Evolutionary conservation across 2,113 vertebrate genomes (phyloP), one percentile per base, ranked within the genome.

Genomic region (Percopsis transmontana): DNA sequence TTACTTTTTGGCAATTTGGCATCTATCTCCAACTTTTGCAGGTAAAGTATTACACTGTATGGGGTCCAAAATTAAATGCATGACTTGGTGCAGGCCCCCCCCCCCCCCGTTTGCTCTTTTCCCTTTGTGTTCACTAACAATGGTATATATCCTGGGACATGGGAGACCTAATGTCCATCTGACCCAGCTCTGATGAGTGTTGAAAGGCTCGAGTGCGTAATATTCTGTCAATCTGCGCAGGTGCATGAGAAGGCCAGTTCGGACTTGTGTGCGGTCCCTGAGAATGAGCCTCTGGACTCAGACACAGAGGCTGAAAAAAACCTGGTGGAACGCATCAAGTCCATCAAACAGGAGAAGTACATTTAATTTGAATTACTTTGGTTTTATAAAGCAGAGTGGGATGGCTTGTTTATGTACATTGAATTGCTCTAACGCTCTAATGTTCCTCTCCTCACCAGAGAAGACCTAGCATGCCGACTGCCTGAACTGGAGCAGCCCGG

Each of bases 311-410:
- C 94, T 45, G 94, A 93, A 81, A 92, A 95, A 80, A 95, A 94
- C 59, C 91, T 99, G 83, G 88, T 98, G 0, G 95, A 96, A 39
- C 91, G 92, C 19, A 94, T 99, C 68, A 94, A 97, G 86, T 97
- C 95, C 14, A 96, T 99, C 85, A 98, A 98, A 76, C 95, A 98
- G 80, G 96, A 99, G 60, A 99, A 98, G 97, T 97, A 89, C 92
- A 91, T 11, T 61, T 88, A 92, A 90, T 11, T 60, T 2, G 15
- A 1, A 12, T 40, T 23, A 24, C 44, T 18, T 8, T 21, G 52
- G 20, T 15, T 2, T 20, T 39, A 40, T 2, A 41, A 54, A n/a
- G 44, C 51, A n/a, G n/a, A n/a, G n/a, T n/a, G n/a, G n/a, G n/a
- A n/a, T 55, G 27, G 4, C 5, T 5, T n/a, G 6, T 3, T 54